These are phyloP conservation scores for Cavia aperea DNA, from an alignment of 2,113 vertebrate species.

Conservation along the genomic window DNA sequence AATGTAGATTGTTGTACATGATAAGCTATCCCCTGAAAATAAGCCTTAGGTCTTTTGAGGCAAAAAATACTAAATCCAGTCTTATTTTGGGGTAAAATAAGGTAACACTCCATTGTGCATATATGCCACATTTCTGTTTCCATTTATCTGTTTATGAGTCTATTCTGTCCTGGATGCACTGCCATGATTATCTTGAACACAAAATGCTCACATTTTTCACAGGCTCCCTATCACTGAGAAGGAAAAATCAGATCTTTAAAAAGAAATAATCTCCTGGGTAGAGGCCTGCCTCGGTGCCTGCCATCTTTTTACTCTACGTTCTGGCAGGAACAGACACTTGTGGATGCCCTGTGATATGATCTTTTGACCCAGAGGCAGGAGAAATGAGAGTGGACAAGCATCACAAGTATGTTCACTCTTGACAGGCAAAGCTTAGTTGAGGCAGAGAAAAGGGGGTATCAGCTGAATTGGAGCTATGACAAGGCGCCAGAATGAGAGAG, in stretches of 20 bases:
- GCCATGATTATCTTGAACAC: not conserved
- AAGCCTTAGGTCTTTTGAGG: not conserved
- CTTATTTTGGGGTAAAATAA: not conserved
- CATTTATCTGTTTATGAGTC: not conserved
- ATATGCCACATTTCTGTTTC: not conserved
- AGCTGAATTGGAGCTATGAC: not conserved
- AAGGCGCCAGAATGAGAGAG: not conserved
- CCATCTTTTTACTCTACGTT: not conserved
- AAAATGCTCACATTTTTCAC: not conserved
- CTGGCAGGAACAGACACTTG: not conserved
- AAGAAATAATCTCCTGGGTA: not conserved
- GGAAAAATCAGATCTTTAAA: not conserved
- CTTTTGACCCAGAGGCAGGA: not conserved
- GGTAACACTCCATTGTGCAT: not conserved
- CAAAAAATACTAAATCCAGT: not conserved
- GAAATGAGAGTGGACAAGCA: not conserved
- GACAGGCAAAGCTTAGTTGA: not conserved
- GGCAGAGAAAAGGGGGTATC: not conserved
- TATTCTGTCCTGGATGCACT: not conserved
- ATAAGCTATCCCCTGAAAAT: not conserved
- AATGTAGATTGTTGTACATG: not conserved
- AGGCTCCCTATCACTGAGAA: not conserved
- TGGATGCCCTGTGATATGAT: not conserved
- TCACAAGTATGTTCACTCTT: not conserved
- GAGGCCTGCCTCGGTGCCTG: not conserved